A percentile compares a stretch with the other conserved stretches of the same genome.
These are phyloP conservation scores for Stenchaetothrips biformis DNA, from an alignment of 2,888 invertebrate genomes.

Conservation along the genomic window DNA sequence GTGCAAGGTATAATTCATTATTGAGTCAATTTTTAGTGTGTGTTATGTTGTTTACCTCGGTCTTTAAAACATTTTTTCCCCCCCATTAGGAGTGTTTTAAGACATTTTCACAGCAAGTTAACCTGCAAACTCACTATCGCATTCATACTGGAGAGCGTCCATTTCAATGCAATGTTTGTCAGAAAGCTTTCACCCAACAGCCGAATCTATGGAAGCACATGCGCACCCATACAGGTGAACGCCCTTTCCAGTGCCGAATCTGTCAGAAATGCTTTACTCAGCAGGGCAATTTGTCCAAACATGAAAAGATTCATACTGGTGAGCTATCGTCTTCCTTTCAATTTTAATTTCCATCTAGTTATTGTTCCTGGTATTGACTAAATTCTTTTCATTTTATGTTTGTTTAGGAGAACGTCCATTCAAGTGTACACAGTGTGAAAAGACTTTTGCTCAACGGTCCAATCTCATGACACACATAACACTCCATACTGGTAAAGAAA, in stretches of 20 bases:
- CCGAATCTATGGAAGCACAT: conserved; percentile 43
- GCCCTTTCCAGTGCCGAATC: conserved; percentile 37
- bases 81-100: not conserved
- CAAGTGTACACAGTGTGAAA: conserved; percentile 1
- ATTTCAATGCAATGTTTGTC: conserved; percentile 41
- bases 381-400: not conserved
- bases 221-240: conserved; percentile 42
- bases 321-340: not conserved
- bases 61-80: not conserved
- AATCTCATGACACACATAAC: conserved; percentile 7
- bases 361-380: not conserved
- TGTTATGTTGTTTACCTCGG: not conserved
- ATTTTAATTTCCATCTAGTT: not conserved
- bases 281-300: conserved; percentile 38
- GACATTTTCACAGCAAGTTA: conserved; percentile 33
- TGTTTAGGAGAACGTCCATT: not conserved
- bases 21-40: not conserved
- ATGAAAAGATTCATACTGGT: conserved; percentile 37
- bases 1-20: not conserved
- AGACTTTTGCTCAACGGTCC: not conserved
- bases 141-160: conserved; percentile 40
- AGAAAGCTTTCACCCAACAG: conserved; percentile 42
- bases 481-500: not conserved
- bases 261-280: conserved; percentile 38
- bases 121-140: conserved; percentile 35